Percentiles rank a stretch among this genome's conserved stretches.
phyloP scores from a whole-genome alignment of 2,797 vertebrate species.

The Sebastes vulpes region DNA sequence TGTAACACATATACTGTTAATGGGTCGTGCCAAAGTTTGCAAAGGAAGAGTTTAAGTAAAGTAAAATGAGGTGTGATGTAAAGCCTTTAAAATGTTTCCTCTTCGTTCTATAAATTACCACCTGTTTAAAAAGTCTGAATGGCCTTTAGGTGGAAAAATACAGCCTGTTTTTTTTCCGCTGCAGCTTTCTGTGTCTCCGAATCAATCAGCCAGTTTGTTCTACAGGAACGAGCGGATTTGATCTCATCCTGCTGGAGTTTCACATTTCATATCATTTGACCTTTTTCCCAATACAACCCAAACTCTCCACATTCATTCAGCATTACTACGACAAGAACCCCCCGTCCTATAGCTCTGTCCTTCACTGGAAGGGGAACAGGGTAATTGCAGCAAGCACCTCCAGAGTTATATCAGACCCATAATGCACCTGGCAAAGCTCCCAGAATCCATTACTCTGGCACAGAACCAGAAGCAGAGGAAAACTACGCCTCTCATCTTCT shows the following conservation, averaged over 20 bases:
- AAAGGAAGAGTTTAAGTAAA: neutral
- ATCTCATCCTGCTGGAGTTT: constrained; percentile 15
- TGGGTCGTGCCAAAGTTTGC: neutral
- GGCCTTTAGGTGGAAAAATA: neutral
- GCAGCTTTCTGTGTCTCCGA: neutral
- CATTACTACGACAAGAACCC: neutral
- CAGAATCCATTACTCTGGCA: constrained; percentile 74
- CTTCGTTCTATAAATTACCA: neutral
- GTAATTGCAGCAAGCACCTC: constrained; percentile 68
- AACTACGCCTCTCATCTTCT: constrained; percentile 5
- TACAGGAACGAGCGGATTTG: neutral
- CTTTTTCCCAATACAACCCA: neutral
- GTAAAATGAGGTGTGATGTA: constrained; percentile 3
- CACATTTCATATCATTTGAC: constrained; percentile 12
- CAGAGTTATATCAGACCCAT: constrained; percentile 75
- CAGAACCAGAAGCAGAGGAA: constrained; percentile 25
- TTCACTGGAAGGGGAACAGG: constrained; percentile 30
- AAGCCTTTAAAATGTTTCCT: constrained; percentile 2
- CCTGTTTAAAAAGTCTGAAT: constrained; percentile 8
- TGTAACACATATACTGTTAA: neutral
- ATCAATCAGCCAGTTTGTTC: neutral
- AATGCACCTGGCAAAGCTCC: constrained; percentile 77
- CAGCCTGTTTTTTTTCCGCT: neutral
- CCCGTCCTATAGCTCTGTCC: neutral
- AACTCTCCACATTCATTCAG: constrained; percentile 10